Conservation (phyloP, 92 coral and sea anemone genomes). For the Paramuricea clavata region DNA sequence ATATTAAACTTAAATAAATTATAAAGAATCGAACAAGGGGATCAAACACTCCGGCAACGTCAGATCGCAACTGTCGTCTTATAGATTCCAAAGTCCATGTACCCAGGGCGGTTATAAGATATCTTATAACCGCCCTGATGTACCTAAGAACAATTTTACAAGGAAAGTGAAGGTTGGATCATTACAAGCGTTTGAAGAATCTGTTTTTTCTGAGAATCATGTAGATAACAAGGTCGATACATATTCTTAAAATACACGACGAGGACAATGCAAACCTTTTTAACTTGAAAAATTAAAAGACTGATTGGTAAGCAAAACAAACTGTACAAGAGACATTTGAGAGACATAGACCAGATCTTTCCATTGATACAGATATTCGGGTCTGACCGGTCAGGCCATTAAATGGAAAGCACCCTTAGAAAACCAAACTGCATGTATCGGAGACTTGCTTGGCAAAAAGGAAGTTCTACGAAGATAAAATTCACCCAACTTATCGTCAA, state of each 20-base stretch:
- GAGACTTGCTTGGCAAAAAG: no score
- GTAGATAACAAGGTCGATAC: no score
- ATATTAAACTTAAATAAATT: not conserved
- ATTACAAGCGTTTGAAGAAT: not conserved
- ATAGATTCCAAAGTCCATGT: not conserved
- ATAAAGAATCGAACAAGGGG: not conserved
- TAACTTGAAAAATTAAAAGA: no score
- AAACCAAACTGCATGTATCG: no score
- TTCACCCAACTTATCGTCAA: not conserved
- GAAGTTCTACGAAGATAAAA: not conserved
- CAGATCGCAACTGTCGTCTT: not conserved
- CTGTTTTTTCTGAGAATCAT: not conserved
- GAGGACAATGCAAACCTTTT: conserved; percentile 1
- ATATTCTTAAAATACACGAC: not conserved
- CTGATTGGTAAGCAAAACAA: not conserved
- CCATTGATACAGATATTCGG: no score
- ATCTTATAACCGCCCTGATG: no score
- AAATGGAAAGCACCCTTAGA: no score
- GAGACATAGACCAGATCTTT: no score
- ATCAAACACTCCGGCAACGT: not conserved
- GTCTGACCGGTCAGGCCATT: no score
- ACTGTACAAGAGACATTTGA: no score
- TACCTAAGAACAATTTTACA: no score
- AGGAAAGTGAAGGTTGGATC: not conserved
- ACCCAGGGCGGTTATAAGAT: no score